These are phyloP conservation scores for Crossaster papposus DNA, from an alignment of 53 echinoderm and acorn worm genomes.

Conservation along the genomic window DNA sequence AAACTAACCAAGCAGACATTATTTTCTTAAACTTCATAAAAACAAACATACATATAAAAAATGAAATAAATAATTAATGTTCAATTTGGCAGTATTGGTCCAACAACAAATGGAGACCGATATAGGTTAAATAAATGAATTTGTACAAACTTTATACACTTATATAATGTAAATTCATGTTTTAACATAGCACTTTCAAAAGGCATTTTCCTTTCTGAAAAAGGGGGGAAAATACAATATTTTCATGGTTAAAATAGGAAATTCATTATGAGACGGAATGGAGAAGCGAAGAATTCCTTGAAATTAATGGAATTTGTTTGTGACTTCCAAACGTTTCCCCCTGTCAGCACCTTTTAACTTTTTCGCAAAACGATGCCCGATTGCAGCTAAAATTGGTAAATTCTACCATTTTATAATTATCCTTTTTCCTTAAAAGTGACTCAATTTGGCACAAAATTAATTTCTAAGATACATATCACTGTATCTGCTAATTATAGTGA, in stretches of 20 bases:
- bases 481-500: background rate
- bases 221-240: too few species aligned
- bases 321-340: too few species aligned
- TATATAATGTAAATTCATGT: background rate
- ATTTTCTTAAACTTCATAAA: background rate
- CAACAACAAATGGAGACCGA: background rate
- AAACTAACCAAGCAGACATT: background rate
- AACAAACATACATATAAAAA: background rate
- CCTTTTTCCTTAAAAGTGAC: background rate
- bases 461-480: background rate
- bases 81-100: background rate
- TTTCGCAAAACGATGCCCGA: too few species aligned
- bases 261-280: too few species aligned
- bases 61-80: background rate
- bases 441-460: constrained; percentile 2
- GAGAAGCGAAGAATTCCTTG: too few species aligned
- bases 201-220: background rate
- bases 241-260: too few species aligned
- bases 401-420: background rate
- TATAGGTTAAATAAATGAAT: background rate
- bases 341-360: too few species aligned
- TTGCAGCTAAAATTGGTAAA: too few species aligned
- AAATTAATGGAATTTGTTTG: too few species aligned
- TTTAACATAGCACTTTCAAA: background rate
- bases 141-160: constrained; percentile 10